These are phyloP conservation scores for Ormia ochracea DNA, from an alignment of 2,888 invertebrate genomes.

Conservation along the genomic window DNA sequence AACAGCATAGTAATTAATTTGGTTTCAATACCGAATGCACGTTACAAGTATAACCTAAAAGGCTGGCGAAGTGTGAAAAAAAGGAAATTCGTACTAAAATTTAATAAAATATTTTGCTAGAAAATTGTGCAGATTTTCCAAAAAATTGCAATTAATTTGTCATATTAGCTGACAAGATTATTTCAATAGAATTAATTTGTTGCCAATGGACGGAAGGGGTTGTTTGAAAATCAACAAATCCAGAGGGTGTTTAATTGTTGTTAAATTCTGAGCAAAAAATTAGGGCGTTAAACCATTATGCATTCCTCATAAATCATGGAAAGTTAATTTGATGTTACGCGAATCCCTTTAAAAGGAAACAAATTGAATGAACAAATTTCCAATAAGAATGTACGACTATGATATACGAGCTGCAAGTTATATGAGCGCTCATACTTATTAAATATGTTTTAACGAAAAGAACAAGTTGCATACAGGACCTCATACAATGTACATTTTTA, in stretches of 20 bases:
- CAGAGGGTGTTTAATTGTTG: neutral
- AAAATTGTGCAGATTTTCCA: constrained; percentile 49
- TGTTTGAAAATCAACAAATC: neutral
- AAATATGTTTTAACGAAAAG: too few species aligned
- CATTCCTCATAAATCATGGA: constrained; percentile 50
- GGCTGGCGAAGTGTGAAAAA: too few species aligned
- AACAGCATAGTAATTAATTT: too few species aligned
- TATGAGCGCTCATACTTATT: too few species aligned
- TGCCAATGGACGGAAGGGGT: neutral
- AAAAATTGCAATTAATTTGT: constrained; percentile 50
- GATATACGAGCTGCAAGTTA: too few species aligned
- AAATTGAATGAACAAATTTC: too few species aligned
- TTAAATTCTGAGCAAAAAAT: constrained; percentile 16
- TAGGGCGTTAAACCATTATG: constrained; percentile 53
- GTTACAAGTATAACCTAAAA: too few species aligned
- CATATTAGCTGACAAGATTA: constrained; percentile 51
- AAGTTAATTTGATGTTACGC: constrained; percentile 47
- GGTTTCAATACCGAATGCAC: too few species aligned
- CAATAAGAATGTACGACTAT: too few species aligned
- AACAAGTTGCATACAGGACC: neutral
- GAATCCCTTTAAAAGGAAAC: constrained; percentile 37
- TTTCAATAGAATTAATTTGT: constrained; percentile 1
- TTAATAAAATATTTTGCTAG: constrained; percentile 18
- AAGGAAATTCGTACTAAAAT: neutral
- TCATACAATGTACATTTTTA: too few species aligned